Conservation (phyloP, 2,113 vertebrate genomes). For the Rhabdomys dilectus region DNA sequence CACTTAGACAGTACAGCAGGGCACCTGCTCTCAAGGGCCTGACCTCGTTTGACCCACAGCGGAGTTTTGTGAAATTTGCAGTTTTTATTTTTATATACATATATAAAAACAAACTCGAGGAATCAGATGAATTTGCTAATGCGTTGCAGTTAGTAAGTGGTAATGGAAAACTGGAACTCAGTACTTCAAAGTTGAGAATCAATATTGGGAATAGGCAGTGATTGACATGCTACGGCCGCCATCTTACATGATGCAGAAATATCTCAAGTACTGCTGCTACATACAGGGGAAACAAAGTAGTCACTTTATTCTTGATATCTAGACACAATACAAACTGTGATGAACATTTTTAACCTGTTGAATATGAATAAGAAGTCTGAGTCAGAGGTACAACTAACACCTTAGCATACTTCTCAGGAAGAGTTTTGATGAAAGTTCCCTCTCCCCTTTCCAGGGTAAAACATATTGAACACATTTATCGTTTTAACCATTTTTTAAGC, state of each 20-base stretch:
- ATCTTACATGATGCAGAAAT: neutral
- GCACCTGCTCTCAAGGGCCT: neutral
- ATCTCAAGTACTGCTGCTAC: neutral
- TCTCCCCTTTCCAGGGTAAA: neutral
- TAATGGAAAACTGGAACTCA: neutral
- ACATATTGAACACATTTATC: neutral
- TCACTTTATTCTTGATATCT: neutral
- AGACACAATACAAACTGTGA: neutral
- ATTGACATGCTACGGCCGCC: neutral
- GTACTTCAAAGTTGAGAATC: constrained; percentile 15
- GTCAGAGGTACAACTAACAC: neutral
- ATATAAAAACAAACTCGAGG: neutral
- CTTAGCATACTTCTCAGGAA: neutral
- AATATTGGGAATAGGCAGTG: neutral
- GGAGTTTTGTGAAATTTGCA: neutral
- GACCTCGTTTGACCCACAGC: neutral
- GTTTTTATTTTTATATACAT: constrained; percentile 22
- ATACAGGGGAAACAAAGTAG: neutral
- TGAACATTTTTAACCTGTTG: neutral
- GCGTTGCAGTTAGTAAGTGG: neutral
- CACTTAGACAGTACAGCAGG: too few relatives aligned
- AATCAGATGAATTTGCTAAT: neutral
- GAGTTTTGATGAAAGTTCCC: neutral
- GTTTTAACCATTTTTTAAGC: neutral
- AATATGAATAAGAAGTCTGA: neutral